Percentiles rank a stretch among this genome's conserved stretches.
Conservation (phyloP, 2,888 invertebrate species). For the Ramazzottius varieornatus region DNA sequence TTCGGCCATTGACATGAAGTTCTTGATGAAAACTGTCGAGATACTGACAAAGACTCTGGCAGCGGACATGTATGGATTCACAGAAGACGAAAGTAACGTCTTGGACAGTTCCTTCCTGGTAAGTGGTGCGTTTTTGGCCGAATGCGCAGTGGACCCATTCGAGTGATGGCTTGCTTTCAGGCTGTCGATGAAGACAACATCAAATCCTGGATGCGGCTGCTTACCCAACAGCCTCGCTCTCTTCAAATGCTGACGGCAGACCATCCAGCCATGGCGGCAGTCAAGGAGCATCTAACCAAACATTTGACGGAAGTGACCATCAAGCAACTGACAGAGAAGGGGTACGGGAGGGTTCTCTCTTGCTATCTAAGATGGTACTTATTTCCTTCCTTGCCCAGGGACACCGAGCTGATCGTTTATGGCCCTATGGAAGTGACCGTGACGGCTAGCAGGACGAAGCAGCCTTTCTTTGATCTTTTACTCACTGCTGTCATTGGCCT, state of each 20-base stretch:
- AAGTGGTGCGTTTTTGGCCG: too few relatives aligned
- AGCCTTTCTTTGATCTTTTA: not conserved
- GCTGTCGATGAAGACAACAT: not conserved
- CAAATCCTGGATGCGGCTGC: not conserved
- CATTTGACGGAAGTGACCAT: not conserved
- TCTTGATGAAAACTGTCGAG: not conserved
- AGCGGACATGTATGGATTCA: not conserved
- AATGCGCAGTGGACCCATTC: too few relatives aligned
- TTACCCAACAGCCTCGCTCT: not conserved
- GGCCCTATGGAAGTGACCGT: not conserved
- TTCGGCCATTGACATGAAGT: not conserved
- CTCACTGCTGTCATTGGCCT: not conserved
- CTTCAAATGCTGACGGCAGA: not conserved
- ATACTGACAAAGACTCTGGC: not conserved
- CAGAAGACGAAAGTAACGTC: not conserved
- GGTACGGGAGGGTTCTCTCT: not conserved
- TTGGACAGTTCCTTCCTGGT: not conserved
- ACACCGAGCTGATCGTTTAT: not conserved
- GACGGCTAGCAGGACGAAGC: not conserved
- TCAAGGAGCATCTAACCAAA: not conserved
- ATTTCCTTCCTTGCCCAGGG: too few relatives aligned
- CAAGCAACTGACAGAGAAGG: not conserved
- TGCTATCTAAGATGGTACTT: too few relatives aligned
- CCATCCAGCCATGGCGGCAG: not conserved
- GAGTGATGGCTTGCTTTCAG: too few relatives aligned